Base-by-base conservation (phyloP, 2,797 vertebrate genomes). In the Acrossocheilus wenchowensis region DNA sequence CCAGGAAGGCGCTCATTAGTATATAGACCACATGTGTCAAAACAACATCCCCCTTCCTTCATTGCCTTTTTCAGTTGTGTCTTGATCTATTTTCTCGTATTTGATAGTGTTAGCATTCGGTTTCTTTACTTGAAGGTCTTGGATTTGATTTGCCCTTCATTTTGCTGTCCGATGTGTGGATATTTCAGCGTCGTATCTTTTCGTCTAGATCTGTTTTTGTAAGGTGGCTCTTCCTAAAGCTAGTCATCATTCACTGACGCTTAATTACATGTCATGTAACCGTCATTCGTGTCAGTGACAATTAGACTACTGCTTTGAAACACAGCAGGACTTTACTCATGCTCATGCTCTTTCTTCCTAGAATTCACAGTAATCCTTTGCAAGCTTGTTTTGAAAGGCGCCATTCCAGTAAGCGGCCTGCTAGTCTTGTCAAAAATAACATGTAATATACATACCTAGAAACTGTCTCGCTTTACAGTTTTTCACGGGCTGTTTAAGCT, bases 261-360 rank as follows among this genome's bases (percentile, higher is more conserved):
- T 26, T 77, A 84, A 77, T 84, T 68, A 54, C 74, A 78, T 84
- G 74, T 84, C 83, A 84, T 78, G 60, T 84, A 78, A 43, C 48
- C 15, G 10, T 54, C 62, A 69, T 54, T 83, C 26, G 62, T 84
- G 83, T 69, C 83, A 69, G 74, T 41, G 60, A 78, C 62, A 69
- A 84, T 84, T 78, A 30, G 30, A 30, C 30, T 30, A 78, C 74
- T 7, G 1, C 62, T 66, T 77, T 84, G 30, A 77, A 66, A 77
- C 71, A 14, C 72, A 36, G 54, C 34, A 39, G 62, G 72, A 64
- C 45, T 78, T 84, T 17, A 80, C 64, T 48, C 21, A 8, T 19
- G 36, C 77, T 34, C 75, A 69, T 15, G 14, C 21, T 52, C 21
- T 66, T 81, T 54, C 54, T 62, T 14, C 57, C 71, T 34, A 60